phyloP scores from a whole-genome alignment of 2,888 invertebrate genomes.

The Trichacis sp. region DNA sequence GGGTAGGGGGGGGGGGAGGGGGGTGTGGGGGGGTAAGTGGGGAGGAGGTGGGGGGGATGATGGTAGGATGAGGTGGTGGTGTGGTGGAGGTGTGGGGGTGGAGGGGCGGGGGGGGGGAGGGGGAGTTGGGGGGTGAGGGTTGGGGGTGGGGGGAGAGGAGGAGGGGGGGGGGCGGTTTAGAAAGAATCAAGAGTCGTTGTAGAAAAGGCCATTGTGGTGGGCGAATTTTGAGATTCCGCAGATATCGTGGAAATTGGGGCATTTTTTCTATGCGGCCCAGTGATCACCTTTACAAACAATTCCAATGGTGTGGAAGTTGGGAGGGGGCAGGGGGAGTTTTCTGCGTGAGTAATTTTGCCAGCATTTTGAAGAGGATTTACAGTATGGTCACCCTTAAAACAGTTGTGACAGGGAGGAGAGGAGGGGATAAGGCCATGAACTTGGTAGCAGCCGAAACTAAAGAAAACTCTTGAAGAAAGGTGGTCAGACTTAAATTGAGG shows the following conservation, averaged over 20 bases:
- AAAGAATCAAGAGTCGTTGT: not conserved
- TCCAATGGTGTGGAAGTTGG: not conserved
- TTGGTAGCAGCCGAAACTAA: not conserved
- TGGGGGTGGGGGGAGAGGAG: not conserved
- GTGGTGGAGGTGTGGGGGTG: too few species aligned
- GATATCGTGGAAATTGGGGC: not conserved
- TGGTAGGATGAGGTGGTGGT: too few species aligned
- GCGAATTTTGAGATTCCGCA: not conserved
- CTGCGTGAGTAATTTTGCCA: not conserved
- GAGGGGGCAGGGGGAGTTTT: not conserved
- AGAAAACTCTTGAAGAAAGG: not conserved
- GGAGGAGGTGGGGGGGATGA: too few species aligned
- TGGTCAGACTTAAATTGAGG: not conserved
- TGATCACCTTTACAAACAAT: not conserved
- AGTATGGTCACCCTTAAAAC: not conserved
- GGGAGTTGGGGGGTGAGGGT: not conserved
- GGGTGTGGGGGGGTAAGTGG: too few species aligned
- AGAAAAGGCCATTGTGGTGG: not conserved
- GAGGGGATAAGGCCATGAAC: not conserved
- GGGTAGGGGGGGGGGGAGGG: too few species aligned
- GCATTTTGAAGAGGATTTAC: not conserved
- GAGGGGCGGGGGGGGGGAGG: too few species aligned
- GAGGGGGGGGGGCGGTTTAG: not conserved
- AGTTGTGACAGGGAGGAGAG: not conserved
- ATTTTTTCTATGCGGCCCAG: not conserved